Conservation (phyloP, 2,888 invertebrate species). For the Rhamnusium bicolor region DNA sequence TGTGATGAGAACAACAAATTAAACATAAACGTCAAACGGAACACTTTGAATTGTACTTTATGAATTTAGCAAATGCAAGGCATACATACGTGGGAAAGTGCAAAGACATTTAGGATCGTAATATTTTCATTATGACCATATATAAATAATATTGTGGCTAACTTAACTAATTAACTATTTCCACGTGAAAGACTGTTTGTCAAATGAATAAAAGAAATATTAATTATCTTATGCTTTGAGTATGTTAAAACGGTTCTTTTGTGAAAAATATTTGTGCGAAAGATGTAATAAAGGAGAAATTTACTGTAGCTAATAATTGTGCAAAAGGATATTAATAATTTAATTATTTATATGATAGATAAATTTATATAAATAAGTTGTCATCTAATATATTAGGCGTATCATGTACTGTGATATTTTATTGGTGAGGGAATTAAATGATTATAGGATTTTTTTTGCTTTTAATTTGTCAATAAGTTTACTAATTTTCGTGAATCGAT, state of each 20-base stretch:
- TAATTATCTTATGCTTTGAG: conserved; percentile 14
- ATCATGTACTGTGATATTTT: no score
- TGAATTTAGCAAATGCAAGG: background rate
- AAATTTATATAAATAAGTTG: no score
- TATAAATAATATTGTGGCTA: background rate
- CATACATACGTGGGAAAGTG: conserved; percentile 28
- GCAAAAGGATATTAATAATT: background rate
- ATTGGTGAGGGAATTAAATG: no score
- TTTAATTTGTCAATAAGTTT: no score
- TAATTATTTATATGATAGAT: background rate
- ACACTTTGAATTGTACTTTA: conserved; percentile 11
- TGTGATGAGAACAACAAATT: conserved; percentile 29
- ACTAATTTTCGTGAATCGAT: no score
- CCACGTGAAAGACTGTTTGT: background rate
- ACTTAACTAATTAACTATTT: background rate
- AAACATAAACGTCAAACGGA: conserved; percentile 25
- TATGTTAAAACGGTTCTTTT: background rate
- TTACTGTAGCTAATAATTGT: conserved; percentile 2
- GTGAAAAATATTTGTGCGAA: background rate
- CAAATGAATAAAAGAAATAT: background rate
- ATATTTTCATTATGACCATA: background rate
- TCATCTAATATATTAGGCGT: no score
- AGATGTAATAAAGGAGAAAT: conserved; percentile 16
- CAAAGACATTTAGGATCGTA: background rate
- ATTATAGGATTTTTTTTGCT: no score